Evolutionary conservation across 2,113 vertebrate species (phyloP), one percentile per base, ranked within the genome.

Genomic region (Chlamydotis undulata): DNA sequence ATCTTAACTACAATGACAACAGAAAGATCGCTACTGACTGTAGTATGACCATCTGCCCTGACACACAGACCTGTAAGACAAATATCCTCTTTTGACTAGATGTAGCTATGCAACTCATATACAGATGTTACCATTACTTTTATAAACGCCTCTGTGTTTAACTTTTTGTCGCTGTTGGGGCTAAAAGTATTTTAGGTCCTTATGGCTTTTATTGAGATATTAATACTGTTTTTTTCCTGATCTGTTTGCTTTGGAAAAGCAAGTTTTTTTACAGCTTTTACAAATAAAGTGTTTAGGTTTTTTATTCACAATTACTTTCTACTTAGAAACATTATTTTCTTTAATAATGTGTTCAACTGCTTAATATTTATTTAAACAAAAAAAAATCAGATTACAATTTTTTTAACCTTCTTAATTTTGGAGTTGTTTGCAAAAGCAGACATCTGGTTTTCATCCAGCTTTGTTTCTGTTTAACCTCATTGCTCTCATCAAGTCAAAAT

Each of bases 401-500:
- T 78, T 71, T 68, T n/a, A 65, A 12, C 19, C 5, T 39, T 23
- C 35, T 83, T 64, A 35, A 83, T 86, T 92, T 88, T 61, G 25
- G 68, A 70, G 29, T 45, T 75, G 19, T 49, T 65, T 56, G 74
- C 78, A 55, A 90, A 91, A 93, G 37, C 35, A 70, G 43, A 81
- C 64, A 78, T 87, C 64, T 95, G 77, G 26, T 93, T 93, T 96
- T 83, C 71, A 80, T 92, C 89, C 59, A 69, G 2, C 26, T 73
- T 64, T 53, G 37, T 84, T 87, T 81, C 69, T 90, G 56, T 67
- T 95, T 85, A 79, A 83, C 68, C 29, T 90, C 25, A 18, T 92
- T 86, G 59, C 83, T 77, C 39, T 90, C 63, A 59, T 92, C 83
- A 93, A 83, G 64, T 80, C 25, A 87, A 77, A 94, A 52, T 87